Evolutionary conservation across 2,113 vertebrate species (phyloP), one percentile per base, ranked within the genome.

Genomic region (Corapipo altera): DNA sequence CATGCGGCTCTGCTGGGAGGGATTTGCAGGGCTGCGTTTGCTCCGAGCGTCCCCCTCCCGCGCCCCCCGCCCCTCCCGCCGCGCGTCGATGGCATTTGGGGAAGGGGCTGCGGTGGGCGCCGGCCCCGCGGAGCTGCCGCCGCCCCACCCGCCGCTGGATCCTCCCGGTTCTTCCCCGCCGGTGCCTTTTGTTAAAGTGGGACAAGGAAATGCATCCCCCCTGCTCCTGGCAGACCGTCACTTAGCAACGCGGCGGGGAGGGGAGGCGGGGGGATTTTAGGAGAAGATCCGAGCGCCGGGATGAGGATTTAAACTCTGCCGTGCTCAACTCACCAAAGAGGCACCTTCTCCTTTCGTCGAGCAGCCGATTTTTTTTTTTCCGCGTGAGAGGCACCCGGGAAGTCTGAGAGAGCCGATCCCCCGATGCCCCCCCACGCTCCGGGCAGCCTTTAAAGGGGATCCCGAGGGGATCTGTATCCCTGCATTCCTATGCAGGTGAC

Each of bases 401-500:
- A 85, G 88, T 23, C 86, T 49, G 3, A 15, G 39, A 12, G 78
- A 54, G 89, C 66, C 11, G 51, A 70, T 52, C 27, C 76, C 81
- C 73, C 6, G 78, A 76, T 69, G 80, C 35, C 39, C 39, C 39
- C 62, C 62, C 41, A 15, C 61, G 48, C 85, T 41, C 4, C 57
- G 84, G 91, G 94, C 94, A 55, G 41, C 85, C 7, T 35, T 28
- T 71, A 54, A 35, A 52, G 82, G 93, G 86, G n/a, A 80, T 89
- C 86, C 91, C 89, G 4, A 1, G 27, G 76, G 89, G 84, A 33
- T 70, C 95, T 4, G 67, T 39, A 17, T 59, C 95, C 69, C 95
- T 75, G 96, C 96, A 88, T 91, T 66, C 75, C 28, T 65, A 37
- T 88, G 96, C 94, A 89, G 96, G 96, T 91, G 96, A 85, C 91